Percentiles rank a stretch among this genome's conserved stretches.
Conservation (phyloP, 2,888 invertebrate genomes). For the Laothoe populi region DNA sequence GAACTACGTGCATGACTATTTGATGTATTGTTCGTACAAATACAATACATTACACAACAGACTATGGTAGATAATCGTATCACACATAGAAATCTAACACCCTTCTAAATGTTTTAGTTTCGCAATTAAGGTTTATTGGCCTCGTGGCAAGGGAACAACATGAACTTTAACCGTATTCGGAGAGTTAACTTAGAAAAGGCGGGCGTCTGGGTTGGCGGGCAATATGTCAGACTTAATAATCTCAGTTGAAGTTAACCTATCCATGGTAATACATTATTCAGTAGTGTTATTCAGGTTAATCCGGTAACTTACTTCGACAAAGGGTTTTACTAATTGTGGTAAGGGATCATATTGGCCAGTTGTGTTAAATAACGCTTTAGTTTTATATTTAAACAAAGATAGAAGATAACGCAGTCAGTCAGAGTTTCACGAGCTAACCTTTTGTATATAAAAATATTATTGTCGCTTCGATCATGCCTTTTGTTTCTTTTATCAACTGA, state of each 20-base stretch:
- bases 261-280: neutral
- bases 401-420: too few relatives aligned
- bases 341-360: too few relatives aligned
- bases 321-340: too few relatives aligned
- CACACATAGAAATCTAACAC: constrained; percentile 15
- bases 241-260: neutral
- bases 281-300: neutral
- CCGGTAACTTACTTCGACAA: neutral
- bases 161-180: constrained; percentile 30
- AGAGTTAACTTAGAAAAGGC: constrained; percentile 10
- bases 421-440: too few relatives aligned
- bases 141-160: constrained; percentile 29
- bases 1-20: too few relatives aligned
- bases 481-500: neutral
- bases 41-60: constrained; percentile 8
- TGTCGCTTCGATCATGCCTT: neutral
- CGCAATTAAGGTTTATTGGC: constrained; percentile 22
- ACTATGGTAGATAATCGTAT: neutral
- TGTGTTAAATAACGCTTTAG: too few relatives aligned
- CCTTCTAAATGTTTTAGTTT: constrained; percentile 22
- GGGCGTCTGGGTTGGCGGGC: constrained; percentile 1
- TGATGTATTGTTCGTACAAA: too few relatives aligned
- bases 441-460: too few relatives aligned
- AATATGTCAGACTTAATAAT: constrained; percentile 12
- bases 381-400: too few relatives aligned